Conservation (phyloP, 1,140 invertebrate species). For the Polypedilum vanderplanki region DNA sequence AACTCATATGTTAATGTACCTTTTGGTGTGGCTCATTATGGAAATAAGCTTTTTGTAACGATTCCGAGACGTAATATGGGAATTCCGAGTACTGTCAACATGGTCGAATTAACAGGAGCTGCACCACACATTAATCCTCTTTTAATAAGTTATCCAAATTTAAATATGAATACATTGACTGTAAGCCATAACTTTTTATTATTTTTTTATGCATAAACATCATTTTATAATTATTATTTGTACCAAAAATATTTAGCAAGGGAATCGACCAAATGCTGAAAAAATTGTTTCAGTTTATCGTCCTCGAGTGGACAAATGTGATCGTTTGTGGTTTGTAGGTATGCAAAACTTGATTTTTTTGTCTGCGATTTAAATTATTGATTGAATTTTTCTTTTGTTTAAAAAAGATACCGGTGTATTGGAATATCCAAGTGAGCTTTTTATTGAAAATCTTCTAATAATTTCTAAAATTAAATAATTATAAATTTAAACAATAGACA, state of each 20-base stretch:
- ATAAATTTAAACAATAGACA: constrained; percentile 42
- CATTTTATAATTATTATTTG: neutral
- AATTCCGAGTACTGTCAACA: constrained; percentile 63
- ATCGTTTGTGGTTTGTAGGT: constrained; percentile 67
- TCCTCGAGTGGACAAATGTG: constrained; percentile 56
- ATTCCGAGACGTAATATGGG: constrained; percentile 58
- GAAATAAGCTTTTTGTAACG: constrained; percentile 62
- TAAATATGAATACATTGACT: constrained; percentile 50
- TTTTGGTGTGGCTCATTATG: constrained; percentile 58
- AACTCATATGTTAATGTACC: constrained; percentile 61
- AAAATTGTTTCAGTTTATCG: constrained; percentile 58
- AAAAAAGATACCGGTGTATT: constrained; percentile 32
- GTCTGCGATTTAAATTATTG: neutral
- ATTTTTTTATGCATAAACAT: neutral
- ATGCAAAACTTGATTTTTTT: constrained; percentile 53
- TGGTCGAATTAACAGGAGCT: constrained; percentile 48
- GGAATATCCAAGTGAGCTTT: constrained; percentile 37
- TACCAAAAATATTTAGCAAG: constrained; percentile 28
- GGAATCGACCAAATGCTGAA: constrained; percentile 36
- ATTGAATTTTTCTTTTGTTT: neutral
- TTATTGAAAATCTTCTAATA: neutral
- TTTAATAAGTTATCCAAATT: constrained; percentile 57
- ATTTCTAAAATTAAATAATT: too few species aligned
- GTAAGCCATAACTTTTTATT: constrained; percentile 34
- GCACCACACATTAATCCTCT: constrained; percentile 45